Conservation (phyloP, 2,888 invertebrate species). For the Xestia c-nigrum region DNA sequence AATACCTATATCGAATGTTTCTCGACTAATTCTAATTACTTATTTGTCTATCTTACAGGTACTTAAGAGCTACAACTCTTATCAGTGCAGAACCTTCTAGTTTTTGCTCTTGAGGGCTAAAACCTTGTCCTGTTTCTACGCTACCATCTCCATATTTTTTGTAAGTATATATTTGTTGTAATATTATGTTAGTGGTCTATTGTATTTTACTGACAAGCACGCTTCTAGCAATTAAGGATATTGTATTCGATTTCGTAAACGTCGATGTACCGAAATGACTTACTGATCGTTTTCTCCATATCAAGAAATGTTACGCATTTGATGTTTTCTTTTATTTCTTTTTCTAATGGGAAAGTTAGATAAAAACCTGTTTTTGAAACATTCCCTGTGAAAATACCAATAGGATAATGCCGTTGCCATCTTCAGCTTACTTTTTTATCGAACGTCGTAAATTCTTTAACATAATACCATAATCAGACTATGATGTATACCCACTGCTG, state of each 20-base stretch:
- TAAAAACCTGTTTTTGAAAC: neutral
- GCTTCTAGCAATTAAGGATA: neutral
- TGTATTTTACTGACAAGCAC: neutral
- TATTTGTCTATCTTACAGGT: conserved; percentile 23
- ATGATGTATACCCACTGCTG: neutral
- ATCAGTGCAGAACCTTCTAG: neutral
- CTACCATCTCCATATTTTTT: conserved; percentile 8
- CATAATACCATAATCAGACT: too few species aligned
- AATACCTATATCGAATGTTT: neutral
- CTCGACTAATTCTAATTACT: conserved; percentile 1
- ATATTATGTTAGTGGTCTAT: neutral
- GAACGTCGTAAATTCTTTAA: too few species aligned
- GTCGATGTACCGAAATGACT: neutral
- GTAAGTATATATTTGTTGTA: conserved; percentile 19
- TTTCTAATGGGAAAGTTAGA: neutral
- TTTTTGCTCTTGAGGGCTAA: neutral
- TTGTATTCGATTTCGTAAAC: neutral
- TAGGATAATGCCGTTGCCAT: neutral
- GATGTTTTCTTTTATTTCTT: neutral
- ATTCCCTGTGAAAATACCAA: neutral
- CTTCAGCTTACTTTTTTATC: neutral
- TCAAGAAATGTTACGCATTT: neutral
- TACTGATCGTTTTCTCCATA: neutral
- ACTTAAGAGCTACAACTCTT: neutral
- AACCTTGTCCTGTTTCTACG: neutral